phyloP scores from a whole-genome alignment of 2,888 invertebrate genomes.

The Thecophora atra region DNA sequence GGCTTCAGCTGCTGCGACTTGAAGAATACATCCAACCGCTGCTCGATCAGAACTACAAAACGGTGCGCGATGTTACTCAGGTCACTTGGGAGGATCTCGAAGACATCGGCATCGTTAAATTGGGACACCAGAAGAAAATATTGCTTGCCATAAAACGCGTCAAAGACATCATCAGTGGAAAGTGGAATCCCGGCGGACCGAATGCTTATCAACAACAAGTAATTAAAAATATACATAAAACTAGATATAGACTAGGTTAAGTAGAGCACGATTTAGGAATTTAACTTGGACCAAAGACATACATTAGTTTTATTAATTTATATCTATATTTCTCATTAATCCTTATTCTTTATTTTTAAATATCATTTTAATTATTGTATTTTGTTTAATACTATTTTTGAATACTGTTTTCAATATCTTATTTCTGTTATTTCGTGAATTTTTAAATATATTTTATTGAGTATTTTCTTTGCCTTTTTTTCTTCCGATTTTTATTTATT shows the following conservation, averaged over 20 bases:
- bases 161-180: constrained; percentile 90
- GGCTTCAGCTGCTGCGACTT: constrained; percentile 89
- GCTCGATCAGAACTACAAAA: constrained; percentile 91
- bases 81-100: constrained; percentile 99
- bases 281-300: too few species aligned
- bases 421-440: constrained; percentile 41
- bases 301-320: too few species aligned
- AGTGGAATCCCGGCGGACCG: constrained; percentile 69
- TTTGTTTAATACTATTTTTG: constrained; percentile 35
- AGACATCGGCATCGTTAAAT: constrained; percentile 91
- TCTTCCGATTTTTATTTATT: constrained; percentile 34
- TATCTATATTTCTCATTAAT: too few species aligned
- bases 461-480: too few species aligned
- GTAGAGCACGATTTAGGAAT: too few species aligned
- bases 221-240: constrained; percentile 32
- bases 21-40: constrained; percentile 93
- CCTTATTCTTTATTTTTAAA: too few species aligned
- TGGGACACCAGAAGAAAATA: constrained; percentile 98
- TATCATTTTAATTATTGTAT: constrained; percentile 26
- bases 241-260: too few species aligned
- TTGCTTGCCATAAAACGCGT: constrained; percentile 95
- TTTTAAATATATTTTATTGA: too few species aligned
- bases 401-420: constrained; percentile 36
- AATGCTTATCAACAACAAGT: constrained; percentile 64
- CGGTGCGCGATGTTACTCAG: constrained; percentile 92